Base-by-base conservation (phyloP, 2,797 vertebrate species). In the Gambusia yucatana region DNA sequence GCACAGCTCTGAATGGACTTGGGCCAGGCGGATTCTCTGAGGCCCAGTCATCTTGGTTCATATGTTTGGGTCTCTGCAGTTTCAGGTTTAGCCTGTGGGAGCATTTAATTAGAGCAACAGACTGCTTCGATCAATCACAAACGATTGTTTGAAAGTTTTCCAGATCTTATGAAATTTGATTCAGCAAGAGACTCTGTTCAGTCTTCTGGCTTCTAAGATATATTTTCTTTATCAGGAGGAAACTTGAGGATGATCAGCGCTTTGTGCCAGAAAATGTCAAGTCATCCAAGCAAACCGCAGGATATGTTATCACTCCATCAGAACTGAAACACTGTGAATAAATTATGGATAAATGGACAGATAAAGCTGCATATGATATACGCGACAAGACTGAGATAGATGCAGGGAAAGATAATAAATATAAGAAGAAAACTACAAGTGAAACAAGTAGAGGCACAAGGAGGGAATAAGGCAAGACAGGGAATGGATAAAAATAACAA, bases 61-160 rank as follows among this genome's bases (percentile, higher is more conserved):
- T 22, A 10, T 76, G 81, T 84, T 79, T 25, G 25, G 70, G 75
- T 78, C 77, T 82, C 72, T 75, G 48, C 36, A 30, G 84, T 77
- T 73, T 84, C 61, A 43, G 59, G 41, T 89, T 86, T 30, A 41
- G 78, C 87, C 79, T 67, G 57, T 71, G 85, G 88, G 86, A 89
- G 75, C 43, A 20, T 84, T 92, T 78, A 84, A 87, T 90, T 87
- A 84, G 81, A 88, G 80, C 72, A 73, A 81, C 83, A 72, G 84
- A 81, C 50, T 9, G 47, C 57, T 72, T 75, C 55, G 22, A 91
- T 88, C 79, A 80, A 91, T 90, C 80, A 30, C 72, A 59, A 82
- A 61, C 22, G 28, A 48, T 4, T 3, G 76, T 84, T 86, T 88
- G 83, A 89, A 75, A 80, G 78, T 78, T 72, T 75, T 81, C 86